These are phyloP conservation scores for Corapipo altera DNA, from an alignment of 2,113 vertebrate species.

Conservation along the genomic window DNA sequence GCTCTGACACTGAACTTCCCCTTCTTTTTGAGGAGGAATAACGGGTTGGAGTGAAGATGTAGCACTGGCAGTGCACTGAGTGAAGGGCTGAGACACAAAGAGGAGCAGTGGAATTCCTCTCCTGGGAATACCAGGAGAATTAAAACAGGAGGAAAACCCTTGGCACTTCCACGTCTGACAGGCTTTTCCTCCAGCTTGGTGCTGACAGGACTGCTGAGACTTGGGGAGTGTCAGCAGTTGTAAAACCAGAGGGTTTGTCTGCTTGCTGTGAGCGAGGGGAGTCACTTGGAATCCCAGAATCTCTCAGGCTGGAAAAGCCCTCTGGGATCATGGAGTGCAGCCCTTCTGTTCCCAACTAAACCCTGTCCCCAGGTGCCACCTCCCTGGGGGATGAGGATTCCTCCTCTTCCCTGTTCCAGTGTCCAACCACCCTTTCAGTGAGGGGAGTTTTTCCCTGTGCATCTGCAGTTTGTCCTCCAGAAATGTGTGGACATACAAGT, in stretches of 20 bases:
- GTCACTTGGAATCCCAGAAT: not conserved
- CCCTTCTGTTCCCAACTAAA: not conserved
- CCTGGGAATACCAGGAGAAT: not conserved
- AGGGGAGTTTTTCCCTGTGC: fast-evolving
- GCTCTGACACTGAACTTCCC: not conserved
- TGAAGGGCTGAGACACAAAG: not conserved
- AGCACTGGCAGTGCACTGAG: not conserved
- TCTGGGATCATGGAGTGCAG: not conserved
- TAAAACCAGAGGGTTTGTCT: not conserved
- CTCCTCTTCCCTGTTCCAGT: not conserved
- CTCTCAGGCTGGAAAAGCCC: not conserved
- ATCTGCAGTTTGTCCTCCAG: not conserved
- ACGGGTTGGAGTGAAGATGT: not conserved
- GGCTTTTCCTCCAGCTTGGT: not conserved
- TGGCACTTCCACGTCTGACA: not conserved
- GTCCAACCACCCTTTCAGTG: not conserved
- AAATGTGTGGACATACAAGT: not conserved
- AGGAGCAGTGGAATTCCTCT: not conserved
- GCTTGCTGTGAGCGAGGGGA: not conserved
- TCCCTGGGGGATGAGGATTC: not conserved
- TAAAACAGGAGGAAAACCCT: not conserved
- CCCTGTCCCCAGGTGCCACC: not conserved
- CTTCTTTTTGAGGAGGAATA: not conserved
- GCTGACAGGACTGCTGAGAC: not conserved
- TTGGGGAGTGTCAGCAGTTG: not conserved